These are phyloP conservation scores for Adela reaumurella DNA, from an alignment of 2,888 invertebrate genomes.

Conservation along the genomic window DNA sequence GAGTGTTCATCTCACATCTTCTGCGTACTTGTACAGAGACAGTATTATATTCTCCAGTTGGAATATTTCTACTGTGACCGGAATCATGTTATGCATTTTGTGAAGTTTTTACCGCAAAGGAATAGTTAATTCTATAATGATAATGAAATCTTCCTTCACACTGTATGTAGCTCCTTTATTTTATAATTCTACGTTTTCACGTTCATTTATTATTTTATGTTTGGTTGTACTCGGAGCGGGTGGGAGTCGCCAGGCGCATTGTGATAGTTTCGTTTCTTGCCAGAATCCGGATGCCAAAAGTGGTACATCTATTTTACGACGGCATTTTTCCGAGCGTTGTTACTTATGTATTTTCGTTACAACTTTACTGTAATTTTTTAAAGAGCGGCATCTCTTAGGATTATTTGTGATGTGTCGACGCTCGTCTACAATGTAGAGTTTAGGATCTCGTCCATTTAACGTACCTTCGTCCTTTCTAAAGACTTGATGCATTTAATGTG, in stretches of 20 bases:
- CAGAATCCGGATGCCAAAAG: not conserved
- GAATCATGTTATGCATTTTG: constrained; percentile 2
- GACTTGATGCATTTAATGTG: constrained; percentile 46
- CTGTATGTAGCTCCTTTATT: too few species aligned
- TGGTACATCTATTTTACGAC: not conserved
- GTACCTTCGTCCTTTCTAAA: constrained; percentile 50
- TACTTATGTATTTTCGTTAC: too few species aligned
- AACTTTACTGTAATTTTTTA: too few species aligned
- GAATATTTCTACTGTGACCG: constrained; percentile 22
- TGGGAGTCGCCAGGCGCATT: not conserved
- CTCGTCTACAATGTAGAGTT: not conserved
- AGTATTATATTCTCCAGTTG: constrained; percentile 23
- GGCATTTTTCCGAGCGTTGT: not conserved
- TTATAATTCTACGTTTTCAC: too few species aligned
- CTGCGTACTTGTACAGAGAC: constrained; percentile 8
- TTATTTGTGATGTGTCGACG: too few species aligned
- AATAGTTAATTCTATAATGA: constrained; percentile 3
- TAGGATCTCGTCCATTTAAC: not conserved
- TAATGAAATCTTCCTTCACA: not conserved
- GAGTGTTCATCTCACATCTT: too few species aligned
- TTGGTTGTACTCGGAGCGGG: not conserved
- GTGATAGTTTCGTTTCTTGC: not conserved
- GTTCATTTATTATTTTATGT: too few species aligned
- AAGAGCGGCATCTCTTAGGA: too few species aligned
- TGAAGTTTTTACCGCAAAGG: constrained; percentile 4